These are phyloP conservation scores for Petrocephalus sullivani DNA, from an alignment of 2,797 vertebrate genomes.

Conservation along the genomic window DNA sequence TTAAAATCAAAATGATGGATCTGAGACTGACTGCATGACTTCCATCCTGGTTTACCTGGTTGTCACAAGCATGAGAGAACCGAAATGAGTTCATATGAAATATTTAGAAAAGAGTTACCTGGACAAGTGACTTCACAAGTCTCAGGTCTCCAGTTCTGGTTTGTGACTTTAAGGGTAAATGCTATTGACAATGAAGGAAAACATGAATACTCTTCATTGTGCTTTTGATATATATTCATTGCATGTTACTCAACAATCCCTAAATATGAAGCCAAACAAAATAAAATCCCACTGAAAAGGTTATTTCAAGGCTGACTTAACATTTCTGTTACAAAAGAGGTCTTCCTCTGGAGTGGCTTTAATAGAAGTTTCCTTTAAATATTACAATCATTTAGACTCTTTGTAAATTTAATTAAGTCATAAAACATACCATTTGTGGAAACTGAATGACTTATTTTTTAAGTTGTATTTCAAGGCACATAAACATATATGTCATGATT, in stretches of 20 bases:
- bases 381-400: conserved; percentile 9
- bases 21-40: neutral
- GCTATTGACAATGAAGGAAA: neutral
- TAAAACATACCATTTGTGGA: neutral
- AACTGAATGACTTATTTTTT: conserved; percentile 7
- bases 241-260: conserved; percentile 6
- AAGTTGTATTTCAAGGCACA: conserved; percentile 2
- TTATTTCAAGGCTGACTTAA: conserved; percentile 24
- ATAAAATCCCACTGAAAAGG: neutral
- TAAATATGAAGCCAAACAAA: conserved; percentile 9
- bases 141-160: neutral
- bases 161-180: neutral
- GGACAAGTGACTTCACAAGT: neutral
- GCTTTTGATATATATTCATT: conserved; percentile 8
- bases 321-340: conserved; percentile 13
- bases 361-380: neutral
- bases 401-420: neutral
- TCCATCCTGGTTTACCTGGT: neutral
- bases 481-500: conserved; percentile 6
- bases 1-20: neutral
- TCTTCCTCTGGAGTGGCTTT: neutral
- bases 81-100: neutral
- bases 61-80: neutral
- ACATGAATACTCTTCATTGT: neutral
- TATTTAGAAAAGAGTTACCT: neutral